These are phyloP conservation scores for Agonopterix arenella DNA, from an alignment of 2,888 invertebrate species.

Conservation along the genomic window DNA sequence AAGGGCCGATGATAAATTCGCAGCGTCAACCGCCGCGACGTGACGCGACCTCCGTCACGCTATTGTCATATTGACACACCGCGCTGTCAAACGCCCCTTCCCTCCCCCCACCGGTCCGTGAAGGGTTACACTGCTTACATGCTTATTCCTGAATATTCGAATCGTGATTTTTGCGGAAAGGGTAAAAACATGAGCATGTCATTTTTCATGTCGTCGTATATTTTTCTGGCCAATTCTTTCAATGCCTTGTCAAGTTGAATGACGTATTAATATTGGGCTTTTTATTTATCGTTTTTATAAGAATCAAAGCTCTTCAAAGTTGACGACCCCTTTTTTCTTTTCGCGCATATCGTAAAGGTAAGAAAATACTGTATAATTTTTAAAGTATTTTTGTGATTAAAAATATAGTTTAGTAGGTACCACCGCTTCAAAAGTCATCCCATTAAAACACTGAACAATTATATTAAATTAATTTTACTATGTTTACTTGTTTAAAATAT, in stretches of 20 bases:
- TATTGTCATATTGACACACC: constrained; percentile 38
- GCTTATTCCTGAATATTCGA: constrained; percentile 2
- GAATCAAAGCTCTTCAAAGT: no score
- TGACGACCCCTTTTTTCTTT: no score
- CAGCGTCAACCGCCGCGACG: constrained; percentile 20
- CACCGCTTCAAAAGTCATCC: no score
- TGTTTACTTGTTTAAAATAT: no score
- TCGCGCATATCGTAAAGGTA: no score
- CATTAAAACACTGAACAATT: no score
- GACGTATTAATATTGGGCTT: no score
- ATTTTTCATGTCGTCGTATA: constrained; percentile 2
- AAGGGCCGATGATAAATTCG: constrained; percentile 45
- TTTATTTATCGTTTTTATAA: no score
- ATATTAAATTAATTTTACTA: no score
- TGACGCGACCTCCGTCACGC: constrained; percentile 41
- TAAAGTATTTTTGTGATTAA: no score
- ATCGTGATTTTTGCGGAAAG: constrained; percentile 1
- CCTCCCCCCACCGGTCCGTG: background rate
- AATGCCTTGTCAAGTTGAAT: background rate
- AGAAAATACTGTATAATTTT: no score
- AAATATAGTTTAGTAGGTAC: no score
- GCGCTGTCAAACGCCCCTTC: background rate
- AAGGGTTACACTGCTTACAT: constrained; percentile 5
- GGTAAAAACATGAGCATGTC: background rate
- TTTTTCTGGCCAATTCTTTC: constrained; percentile 1